Conservation (phyloP, 2,888 invertebrate genomes). For the Drosophila rubida region DNA sequence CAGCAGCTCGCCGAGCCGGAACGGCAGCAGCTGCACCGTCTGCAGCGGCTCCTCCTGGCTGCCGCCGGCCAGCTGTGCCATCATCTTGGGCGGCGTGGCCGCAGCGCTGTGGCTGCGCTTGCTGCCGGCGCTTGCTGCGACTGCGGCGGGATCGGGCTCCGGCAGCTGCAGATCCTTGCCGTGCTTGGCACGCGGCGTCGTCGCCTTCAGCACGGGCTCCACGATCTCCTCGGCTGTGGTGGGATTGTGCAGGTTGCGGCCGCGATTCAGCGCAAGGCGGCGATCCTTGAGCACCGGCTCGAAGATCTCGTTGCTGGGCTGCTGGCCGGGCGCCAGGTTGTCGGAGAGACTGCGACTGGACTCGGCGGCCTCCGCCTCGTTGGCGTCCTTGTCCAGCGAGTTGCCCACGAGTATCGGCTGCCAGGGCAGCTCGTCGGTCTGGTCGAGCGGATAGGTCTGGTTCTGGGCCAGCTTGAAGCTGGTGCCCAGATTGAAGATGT, state of each 20-base stretch:
- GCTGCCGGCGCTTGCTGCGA: background rate
- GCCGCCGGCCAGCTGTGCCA: slow-evolving; percentile 55
- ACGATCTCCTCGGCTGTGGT: slow-evolving; percentile 87
- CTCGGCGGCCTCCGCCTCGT: slow-evolving; percentile 77
- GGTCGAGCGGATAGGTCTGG: slow-evolving; percentile 73
- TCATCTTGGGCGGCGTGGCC: slow-evolving; percentile 45
- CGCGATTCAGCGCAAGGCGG: slow-evolving; percentile 72
- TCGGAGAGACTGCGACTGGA: slow-evolving; percentile 82
- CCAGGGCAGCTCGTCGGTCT: slow-evolving; percentile 85
- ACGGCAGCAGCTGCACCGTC: slow-evolving; percentile 92
- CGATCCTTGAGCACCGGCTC: slow-evolving; percentile 86
- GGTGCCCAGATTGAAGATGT: slow-evolving; percentile 84
- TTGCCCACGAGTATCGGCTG: slow-evolving; percentile 86
- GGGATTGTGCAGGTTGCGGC: slow-evolving; percentile 77
- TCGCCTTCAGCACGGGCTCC: slow-evolving; percentile 90
- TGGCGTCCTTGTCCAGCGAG: slow-evolving; percentile 83
- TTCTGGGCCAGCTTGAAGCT: slow-evolving; percentile 82
- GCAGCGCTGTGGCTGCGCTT: background rate
- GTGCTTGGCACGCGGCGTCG: slow-evolving; percentile 85
- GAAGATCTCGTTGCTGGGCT: slow-evolving; percentile 85
- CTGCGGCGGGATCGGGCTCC: slow-evolving; percentile 10
- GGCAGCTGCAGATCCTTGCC: slow-evolving; percentile 75
- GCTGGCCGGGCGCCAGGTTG: slow-evolving; percentile 49
- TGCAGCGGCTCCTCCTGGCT: slow-evolving; percentile 73
- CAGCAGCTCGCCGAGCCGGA: slow-evolving; percentile 91